phyloP scores from a whole-genome alignment of 2,797 vertebrate genomes.

The Eulemur mongoz region DNA sequence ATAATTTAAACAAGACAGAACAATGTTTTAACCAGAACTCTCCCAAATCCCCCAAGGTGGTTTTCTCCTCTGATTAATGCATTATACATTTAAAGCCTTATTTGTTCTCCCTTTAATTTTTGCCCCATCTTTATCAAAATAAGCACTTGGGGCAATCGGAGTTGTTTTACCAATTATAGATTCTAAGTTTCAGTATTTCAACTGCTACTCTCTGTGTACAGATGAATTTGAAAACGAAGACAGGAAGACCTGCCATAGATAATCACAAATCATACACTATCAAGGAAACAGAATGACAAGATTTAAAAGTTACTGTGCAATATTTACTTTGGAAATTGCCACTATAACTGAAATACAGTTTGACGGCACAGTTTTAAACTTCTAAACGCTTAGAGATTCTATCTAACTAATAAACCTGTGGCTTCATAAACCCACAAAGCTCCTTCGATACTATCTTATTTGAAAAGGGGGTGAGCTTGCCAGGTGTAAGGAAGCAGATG shows the following conservation, averaged over 20 bases:
- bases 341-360: conserved; percentile 66
- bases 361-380: conserved; percentile 63
- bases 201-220: neutral
- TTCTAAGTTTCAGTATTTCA: neutral
- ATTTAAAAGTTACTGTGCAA: conserved; percentile 56
- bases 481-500: conserved; percentile 74
- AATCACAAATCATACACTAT: conserved; percentile 50
- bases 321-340: conserved; percentile 71
- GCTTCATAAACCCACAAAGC: conserved; percentile 73
- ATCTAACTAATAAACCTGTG: conserved; percentile 76
- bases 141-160: neutral
- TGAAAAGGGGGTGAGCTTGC: conserved; percentile 63
- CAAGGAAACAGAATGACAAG: conserved; percentile 63
- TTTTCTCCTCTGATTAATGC: neutral
- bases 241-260: conserved; percentile 9
- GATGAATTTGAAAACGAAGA: conserved; percentile 61
- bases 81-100: neutral
- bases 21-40: neutral
- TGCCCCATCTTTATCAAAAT: neutral
- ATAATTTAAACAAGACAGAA: neutral
- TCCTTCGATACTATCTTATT: conserved; percentile 59
- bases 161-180: neutral
- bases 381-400: conserved; percentile 49
- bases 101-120: neutral
- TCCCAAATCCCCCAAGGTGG: neutral